These are phyloP conservation scores for Sweltsa coloradensis DNA, from an alignment of 1,140 invertebrate species.

Conservation along the genomic window DNA sequence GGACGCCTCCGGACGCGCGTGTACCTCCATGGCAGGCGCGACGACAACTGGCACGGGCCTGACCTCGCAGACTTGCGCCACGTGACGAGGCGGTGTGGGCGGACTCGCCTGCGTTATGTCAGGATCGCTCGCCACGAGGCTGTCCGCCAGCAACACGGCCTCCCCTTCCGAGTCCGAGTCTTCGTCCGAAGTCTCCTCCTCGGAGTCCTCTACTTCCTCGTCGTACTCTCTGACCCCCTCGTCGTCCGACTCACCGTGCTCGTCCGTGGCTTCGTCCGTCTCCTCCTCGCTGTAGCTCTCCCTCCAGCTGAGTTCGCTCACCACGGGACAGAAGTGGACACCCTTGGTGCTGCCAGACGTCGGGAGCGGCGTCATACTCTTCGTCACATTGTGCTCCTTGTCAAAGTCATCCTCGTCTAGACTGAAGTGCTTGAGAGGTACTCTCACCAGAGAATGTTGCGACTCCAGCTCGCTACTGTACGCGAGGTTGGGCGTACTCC, in stretches of 20 bases:
- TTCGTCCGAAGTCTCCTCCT: conserved; percentile 8
- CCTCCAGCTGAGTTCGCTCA: conserved; percentile 54
- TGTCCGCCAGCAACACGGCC: conserved; percentile 2
- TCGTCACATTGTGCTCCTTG: not conserved
- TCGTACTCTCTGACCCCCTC: conserved; percentile 1
- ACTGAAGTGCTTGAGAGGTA: not conserved
- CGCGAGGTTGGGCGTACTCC: conserved; percentile 51
- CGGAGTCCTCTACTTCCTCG: conserved; percentile 2
- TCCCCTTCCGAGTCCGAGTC: not conserved
- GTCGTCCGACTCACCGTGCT: not conserved
- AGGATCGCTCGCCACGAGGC: too few relatives aligned
- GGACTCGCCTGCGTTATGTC: too few relatives aligned
- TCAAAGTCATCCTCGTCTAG: not conserved
- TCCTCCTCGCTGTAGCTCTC: conserved; percentile 11
- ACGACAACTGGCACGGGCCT: not conserved
- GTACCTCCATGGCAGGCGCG: conserved; percentile 4
- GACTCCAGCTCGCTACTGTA: too few relatives aligned
- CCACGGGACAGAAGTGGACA: conserved; percentile 55
- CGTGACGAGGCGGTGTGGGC: too few relatives aligned
- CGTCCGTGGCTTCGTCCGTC: not conserved
- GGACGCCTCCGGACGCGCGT: not conserved
- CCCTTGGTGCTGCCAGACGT: conserved; percentile 25
- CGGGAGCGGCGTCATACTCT: not conserved
- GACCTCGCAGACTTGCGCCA: too few relatives aligned
- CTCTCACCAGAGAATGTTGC: too few relatives aligned